phyloP scores from a whole-genome alignment of 2,797 vertebrate genomes.

The Eurystomus glaucurus region DNA sequence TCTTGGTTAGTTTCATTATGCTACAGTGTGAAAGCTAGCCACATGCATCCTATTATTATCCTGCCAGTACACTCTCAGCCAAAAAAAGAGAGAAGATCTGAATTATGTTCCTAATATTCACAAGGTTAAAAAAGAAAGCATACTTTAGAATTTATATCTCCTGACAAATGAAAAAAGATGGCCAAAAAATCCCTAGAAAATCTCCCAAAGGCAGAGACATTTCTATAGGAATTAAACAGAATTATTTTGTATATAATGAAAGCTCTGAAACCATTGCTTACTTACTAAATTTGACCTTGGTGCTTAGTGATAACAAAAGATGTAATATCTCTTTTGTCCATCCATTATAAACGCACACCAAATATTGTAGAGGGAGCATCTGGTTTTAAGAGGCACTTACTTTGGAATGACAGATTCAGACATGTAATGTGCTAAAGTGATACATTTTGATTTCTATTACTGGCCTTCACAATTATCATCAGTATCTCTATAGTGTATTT shows the following conservation, averaged over 20 bases:
- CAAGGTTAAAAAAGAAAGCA: neutral
- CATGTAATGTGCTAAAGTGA: conserved; percentile 39
- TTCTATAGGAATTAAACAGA: neutral
- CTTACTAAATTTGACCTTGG: conserved; percentile 46
- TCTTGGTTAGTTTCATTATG: neutral
- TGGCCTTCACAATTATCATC: conserved; percentile 66
- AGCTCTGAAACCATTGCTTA: neutral
- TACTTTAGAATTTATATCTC: neutral
- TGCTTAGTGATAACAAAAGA: conserved; percentile 25
- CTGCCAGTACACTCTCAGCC: neutral
- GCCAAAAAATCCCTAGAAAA: neutral
- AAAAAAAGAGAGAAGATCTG: neutral
- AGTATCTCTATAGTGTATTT: conserved; percentile 51
- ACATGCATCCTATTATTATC: neutral
- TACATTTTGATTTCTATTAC: conserved; percentile 63
- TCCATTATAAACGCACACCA: conserved; percentile 16
- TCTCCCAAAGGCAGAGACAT: neutral
- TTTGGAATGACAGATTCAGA: conserved; percentile 53
- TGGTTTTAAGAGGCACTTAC: conserved; percentile 69
- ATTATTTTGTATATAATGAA: neutral
- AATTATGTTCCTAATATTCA: neutral
- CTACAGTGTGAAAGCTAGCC: neutral
- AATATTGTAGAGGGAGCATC: conserved; percentile 60
- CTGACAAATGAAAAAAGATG: neutral
- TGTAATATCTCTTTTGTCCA: conserved; percentile 16